Base-by-base conservation (phyloP, 2,888 invertebrate genomes). In the Polydrusus cervinus region DNA sequence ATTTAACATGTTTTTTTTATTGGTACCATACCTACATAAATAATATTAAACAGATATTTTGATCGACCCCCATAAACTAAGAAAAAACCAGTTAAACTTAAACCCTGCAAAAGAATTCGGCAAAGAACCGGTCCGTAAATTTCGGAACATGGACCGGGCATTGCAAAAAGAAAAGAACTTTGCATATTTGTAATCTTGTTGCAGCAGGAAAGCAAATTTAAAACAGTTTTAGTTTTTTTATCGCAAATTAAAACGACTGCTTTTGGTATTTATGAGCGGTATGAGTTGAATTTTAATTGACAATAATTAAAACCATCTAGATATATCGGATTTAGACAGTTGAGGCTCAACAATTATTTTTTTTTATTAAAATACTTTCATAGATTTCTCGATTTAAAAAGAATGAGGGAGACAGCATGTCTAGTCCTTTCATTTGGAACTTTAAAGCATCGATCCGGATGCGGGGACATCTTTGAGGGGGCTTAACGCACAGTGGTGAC, bases 41-140 rank as follows among this genome's bases (percentile, higher is more conserved):
- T 25, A 25, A 5, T 25, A 25, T 25, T 25, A 3, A 25, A 25
- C 16, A n/a, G 11, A 64, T 14, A 45, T 64, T 14, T 45, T 64
- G 57, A 38, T 6, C 16, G 9, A 10, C 38, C 57, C 57, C 57
- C 38, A 38, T 60, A 60, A 16, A 38, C 10, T 16, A 38, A 60
- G 57, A 38, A 38, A n/a, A 38, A 38, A 5, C 57, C 38, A 18
- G 38, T 60, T 60, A 60, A 38, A 38, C 18, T 60, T 60, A 60
- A 60, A 38, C 38, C 40, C 57, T 60, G 57, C 38, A 13, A 60
- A 57, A 18, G 14, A 40, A 38, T 60, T 60, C 38, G 57, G 18
- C 57, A 18, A 60, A 16, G 30, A 60, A 60, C 57, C 57, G 57
- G 57, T 60, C 57, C 38, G 10, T 38, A 16, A 38, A 60, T 60